Percentiles rank a stretch among this genome's conserved stretches.
Conservation (phyloP, 1,140 invertebrate species). For the Drosophila santomea region DNA sequence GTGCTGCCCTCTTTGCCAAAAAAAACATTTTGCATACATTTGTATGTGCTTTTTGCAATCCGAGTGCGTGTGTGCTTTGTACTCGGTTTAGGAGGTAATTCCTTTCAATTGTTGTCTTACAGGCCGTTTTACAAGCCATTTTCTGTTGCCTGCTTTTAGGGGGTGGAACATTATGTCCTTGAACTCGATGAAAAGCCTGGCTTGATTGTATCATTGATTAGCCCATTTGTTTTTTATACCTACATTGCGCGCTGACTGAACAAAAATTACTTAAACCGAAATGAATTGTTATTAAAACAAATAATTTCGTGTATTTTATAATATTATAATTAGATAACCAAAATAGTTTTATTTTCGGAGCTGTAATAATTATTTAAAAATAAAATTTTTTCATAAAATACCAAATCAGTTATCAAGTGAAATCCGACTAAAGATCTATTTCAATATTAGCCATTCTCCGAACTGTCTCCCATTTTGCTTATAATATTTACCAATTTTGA, state of each 20-base stretch:
- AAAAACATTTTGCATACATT: conserved; percentile 56
- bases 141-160: conserved; percentile 25
- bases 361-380: no score
- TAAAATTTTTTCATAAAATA: neutral
- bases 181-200: neutral
- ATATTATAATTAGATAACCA: no score
- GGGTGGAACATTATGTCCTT: neutral
- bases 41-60: conserved; percentile 15
- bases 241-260: no score
- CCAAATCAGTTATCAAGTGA: no score
- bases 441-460: conserved; percentile 1
- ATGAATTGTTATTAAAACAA: no score
- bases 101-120: conserved; percentile 77
- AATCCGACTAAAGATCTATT: neutral
- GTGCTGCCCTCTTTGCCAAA: conserved; percentile 51
- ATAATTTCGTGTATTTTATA: no score
- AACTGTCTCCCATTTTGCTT: conserved; percentile 6
- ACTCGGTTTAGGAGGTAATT: conserved; percentile 62
- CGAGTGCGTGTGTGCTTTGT: conserved; percentile 8
- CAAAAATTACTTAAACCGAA: no score
- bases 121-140: conserved; percentile 70
- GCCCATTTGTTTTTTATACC: neutral
- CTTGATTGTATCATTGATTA: conserved; percentile 10
- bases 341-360: no score
- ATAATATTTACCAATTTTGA: conserved; percentile 15